Percentiles rank a stretch among this genome's conserved stretches.
These are phyloP conservation scores for Melinaea menophilus DNA, from an alignment of 2,888 invertebrate genomes.

Conservation along the genomic window DNA sequence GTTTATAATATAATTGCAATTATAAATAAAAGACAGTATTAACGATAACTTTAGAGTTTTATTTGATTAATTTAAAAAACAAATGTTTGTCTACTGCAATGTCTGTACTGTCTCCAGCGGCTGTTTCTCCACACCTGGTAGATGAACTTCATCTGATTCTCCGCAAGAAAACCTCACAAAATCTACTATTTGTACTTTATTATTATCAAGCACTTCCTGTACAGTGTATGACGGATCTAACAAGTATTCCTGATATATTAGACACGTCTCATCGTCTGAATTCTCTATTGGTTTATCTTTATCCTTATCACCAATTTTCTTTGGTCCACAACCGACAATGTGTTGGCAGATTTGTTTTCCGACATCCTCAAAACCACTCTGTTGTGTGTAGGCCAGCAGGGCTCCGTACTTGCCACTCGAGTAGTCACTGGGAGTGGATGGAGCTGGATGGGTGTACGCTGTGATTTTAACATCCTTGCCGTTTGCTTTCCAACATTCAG, in stretches of 20 bases:
- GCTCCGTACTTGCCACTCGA: constrained; percentile 92
- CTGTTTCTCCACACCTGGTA: constrained; percentile 71
- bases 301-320: constrained; percentile 82
- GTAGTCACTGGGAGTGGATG: constrained; percentile 63
- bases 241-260: constrained; percentile 93
- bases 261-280: constrained; percentile 85
- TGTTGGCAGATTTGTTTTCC: constrained; percentile 93
- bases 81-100: constrained; percentile 69
- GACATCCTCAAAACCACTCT: constrained; percentile 62
- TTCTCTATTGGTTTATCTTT: constrained; percentile 80
- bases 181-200: constrained; percentile 83
- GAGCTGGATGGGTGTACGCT: constrained; percentile 89
- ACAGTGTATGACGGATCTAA: constrained; percentile 87
- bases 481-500: constrained; percentile 84
- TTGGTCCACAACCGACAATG: constrained; percentile 92
- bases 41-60: constrained; percentile 11
- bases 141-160: constrained; percentile 71
- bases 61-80: background rate
- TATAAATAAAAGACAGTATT: constrained; percentile 9
- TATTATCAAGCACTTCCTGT: constrained; percentile 82
- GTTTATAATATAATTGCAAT: constrained; percentile 1
- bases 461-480: constrained; percentile 72
- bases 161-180: constrained; percentile 94
- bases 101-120: constrained; percentile 80
- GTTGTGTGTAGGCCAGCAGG: constrained; percentile 83